These are phyloP conservation scores for Rhinophrynus dorsalis DNA, from an alignment of 2,797 vertebrate genomes.

Conservation along the genomic window DNA sequence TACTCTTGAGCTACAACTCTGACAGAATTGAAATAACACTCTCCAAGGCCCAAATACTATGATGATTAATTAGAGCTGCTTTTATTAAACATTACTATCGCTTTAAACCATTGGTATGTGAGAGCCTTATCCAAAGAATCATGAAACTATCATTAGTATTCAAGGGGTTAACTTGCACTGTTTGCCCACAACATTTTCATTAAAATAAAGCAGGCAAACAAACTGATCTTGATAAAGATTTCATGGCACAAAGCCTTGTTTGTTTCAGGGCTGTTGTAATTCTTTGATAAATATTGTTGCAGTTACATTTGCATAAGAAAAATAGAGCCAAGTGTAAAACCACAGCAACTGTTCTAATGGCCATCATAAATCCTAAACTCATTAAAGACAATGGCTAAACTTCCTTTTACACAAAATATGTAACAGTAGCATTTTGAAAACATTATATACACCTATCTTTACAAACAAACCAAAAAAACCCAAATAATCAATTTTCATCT, in stretches of 20 bases:
- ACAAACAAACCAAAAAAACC: constrained; percentile 19
- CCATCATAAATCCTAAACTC: constrained; percentile 45
- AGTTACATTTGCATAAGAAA: constrained; percentile 45
- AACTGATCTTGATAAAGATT: constrained; percentile 16
- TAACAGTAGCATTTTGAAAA: constrained; percentile 24
- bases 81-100: too few relatives aligned
- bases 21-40: too few relatives aligned
- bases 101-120: too few relatives aligned
- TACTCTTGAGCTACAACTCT: too few relatives aligned
- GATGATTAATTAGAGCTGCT: too few relatives aligned
- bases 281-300: constrained; percentile 48
- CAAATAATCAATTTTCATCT: constrained; percentile 28
- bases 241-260: constrained; percentile 19
- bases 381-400: constrained; percentile 42
- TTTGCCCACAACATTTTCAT: too few relatives aligned
- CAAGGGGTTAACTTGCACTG: background rate
- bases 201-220: too few relatives aligned
- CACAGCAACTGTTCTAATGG: constrained; percentile 39
- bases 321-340: constrained; percentile 46
- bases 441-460: constrained; percentile 21
- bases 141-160: too few relatives aligned
- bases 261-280: constrained; percentile 31
- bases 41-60: too few relatives aligned
- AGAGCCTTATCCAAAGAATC: too few relatives aligned
- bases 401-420: constrained; percentile 40